Conservation (phyloP, 2,113 vertebrate genomes). For the Solea senegalensis region DNA sequence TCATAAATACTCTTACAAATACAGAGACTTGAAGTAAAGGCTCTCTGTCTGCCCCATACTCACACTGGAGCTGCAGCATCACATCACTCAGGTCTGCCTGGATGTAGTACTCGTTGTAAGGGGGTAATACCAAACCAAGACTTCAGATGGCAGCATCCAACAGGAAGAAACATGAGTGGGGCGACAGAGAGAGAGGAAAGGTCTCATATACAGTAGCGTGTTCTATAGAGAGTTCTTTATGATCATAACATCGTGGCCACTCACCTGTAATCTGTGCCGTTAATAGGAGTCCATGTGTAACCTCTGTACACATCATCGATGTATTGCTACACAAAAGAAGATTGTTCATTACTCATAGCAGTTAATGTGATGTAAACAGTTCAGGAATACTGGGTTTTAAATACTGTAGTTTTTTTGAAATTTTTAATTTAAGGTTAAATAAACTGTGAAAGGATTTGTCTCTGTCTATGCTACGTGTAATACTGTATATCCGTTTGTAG, state of each 20-base stretch:
- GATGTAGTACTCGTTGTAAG: conserved; percentile 95
- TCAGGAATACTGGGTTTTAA: not conserved
- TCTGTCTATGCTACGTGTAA: no score
- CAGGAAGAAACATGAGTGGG: conserved; percentile 6
- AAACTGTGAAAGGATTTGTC: no score
- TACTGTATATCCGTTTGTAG: no score
- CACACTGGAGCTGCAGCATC: conserved; percentile 98
- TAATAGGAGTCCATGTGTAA: conserved; percentile 96
- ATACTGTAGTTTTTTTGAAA: no score
- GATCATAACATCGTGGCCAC: conserved; percentile 24
- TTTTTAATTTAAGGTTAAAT: no score
- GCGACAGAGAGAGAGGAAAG: not conserved
- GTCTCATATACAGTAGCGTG: not conserved
- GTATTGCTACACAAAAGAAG: conserved; percentile 85
- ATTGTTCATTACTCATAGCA: conserved; percentile 6
- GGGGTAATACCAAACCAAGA: conserved; percentile 92
- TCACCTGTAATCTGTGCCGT: conserved; percentile 98
- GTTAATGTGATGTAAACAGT: not conserved
- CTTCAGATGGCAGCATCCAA: conserved; percentile 75
- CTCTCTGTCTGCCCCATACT: conserved; percentile 77
- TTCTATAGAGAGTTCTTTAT: not conserved
- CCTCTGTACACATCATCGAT: conserved; percentile 91
- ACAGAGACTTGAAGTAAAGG: conserved; percentile 14
- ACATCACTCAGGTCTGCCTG: conserved; percentile 97
- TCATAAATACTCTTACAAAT: no score